phyloP scores from a whole-genome alignment of 2,888 invertebrate species.

The Boloria selene region DNA sequence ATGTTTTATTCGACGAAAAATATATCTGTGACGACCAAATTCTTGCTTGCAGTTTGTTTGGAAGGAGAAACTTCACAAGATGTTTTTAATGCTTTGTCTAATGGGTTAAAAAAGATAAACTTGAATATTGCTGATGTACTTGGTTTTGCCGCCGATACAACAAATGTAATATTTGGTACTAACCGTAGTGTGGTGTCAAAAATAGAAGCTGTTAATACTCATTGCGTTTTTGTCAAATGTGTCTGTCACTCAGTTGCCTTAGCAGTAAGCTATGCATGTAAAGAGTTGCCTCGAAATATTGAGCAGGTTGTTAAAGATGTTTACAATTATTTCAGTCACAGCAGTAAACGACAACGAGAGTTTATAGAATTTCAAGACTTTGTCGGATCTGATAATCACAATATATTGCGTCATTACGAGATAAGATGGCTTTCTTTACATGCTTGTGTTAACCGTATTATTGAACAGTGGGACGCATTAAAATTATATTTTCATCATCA shows the following conservation, averaged over 20 bases:
- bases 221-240: neutral
- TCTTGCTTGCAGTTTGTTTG: no score
- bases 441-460: conserved; percentile 30
- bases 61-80: no score
- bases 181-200: no score
- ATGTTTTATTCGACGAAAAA: no score
- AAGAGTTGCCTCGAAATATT: conserved; percentile 33
- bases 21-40: no score
- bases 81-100: no score
- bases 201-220: no score
- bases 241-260: conserved; percentile 17
- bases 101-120: no score
- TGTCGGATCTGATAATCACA: conserved; percentile 26
- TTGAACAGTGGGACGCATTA: conserved; percentile 34
- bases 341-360: conserved; percentile 40
- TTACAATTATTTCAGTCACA: conserved; percentile 39
- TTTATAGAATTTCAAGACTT: conserved; percentile 38
- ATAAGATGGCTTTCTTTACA: conserved; percentile 35
- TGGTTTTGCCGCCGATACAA: no score
- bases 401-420: conserved; percentile 34
- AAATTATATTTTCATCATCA: conserved; percentile 32
- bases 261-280: conserved; percentile 32
- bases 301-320: conserved; percentile 41
- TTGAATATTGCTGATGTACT: no score
- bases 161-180: no score